Conservation (phyloP, 2,113 vertebrate species). For the Leptosomus discolor region DNA sequence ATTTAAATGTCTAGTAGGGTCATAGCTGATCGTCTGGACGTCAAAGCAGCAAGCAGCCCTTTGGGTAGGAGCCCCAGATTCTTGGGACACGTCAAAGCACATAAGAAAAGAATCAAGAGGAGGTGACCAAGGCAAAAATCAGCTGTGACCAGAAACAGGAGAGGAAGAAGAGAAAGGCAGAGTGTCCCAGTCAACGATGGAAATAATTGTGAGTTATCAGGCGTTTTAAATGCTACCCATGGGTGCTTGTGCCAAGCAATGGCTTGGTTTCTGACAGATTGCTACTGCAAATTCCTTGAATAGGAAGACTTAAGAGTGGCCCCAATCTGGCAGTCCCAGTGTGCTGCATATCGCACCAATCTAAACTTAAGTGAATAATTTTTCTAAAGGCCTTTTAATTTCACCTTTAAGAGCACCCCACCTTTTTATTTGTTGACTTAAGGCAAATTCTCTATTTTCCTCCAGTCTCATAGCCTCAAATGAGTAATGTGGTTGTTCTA, state of each 20-base stretch:
- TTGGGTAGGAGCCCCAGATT: not conserved
- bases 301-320: not conserved
- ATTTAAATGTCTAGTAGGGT: not conserved
- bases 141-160: not conserved
- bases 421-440: not conserved
- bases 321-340: not conserved
- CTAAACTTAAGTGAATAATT: not conserved
- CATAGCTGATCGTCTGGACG: not conserved
- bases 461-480: not conserved
- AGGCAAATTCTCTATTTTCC: not conserved
- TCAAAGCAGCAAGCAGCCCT: not conserved
- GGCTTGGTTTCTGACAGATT: not conserved
- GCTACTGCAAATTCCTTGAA: not conserved
- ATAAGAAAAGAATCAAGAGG: not conserved
- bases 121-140: not conserved
- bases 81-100: not conserved
- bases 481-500: not conserved
- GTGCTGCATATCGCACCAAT: not conserved
- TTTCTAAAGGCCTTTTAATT: slow-evolving; percentile 4
- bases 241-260: not conserved
- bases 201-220: not conserved
- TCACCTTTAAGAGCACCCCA: not conserved
- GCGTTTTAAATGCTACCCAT: rapidly evolving
- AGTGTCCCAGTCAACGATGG: not conserved
- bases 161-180: not conserved